Percentiles rank a stretch among this genome's conserved stretches.
phyloP scores from a whole-genome alignment of 2,888 invertebrate species.

The Podabrus alpinus region DNA sequence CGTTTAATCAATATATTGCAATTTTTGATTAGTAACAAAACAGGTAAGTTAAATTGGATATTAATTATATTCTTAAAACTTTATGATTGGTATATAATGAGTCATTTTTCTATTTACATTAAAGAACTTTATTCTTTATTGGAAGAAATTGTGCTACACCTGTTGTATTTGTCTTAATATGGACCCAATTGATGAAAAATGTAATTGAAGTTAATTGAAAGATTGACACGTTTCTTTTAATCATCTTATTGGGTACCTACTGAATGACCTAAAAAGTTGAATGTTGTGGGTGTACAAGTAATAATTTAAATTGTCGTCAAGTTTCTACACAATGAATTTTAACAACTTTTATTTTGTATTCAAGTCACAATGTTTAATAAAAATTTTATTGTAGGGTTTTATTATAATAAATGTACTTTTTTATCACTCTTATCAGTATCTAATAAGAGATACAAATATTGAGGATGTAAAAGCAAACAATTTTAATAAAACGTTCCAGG shows the following conservation, averaged over 20 bases:
- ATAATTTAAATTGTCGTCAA: slow-evolving; percentile 1
- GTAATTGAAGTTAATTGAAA: not conserved
- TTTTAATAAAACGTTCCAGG: not conserved
- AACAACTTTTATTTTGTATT: not conserved
- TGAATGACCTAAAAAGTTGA: slow-evolving; percentile 11
- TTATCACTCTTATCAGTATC: not conserved
- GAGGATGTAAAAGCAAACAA: not conserved
- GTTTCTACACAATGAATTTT: not conserved
- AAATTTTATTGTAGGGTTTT: not conserved
- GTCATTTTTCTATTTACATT: not conserved
- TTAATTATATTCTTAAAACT: not conserved
- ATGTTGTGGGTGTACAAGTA: slow-evolving; percentile 8
- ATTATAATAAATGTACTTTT: not conserved
- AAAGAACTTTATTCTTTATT: not conserved
- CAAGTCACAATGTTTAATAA: not conserved
- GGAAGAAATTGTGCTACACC: not conserved
- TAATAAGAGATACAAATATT: not conserved
- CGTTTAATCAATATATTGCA: slow-evolving; percentile 14
- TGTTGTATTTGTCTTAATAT: not conserved
- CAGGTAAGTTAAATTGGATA: slow-evolving; percentile 13
- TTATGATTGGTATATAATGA: not conserved
- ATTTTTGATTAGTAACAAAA: slow-evolving; percentile 2
- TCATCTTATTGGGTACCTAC: not conserved
- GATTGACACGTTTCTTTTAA: slow-evolving; percentile 4
- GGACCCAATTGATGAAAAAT: not conserved